Evolutionary conservation across 2,888 invertebrate genomes (phyloP).

Genomic region (Lasioglossum vierecki): DNA sequence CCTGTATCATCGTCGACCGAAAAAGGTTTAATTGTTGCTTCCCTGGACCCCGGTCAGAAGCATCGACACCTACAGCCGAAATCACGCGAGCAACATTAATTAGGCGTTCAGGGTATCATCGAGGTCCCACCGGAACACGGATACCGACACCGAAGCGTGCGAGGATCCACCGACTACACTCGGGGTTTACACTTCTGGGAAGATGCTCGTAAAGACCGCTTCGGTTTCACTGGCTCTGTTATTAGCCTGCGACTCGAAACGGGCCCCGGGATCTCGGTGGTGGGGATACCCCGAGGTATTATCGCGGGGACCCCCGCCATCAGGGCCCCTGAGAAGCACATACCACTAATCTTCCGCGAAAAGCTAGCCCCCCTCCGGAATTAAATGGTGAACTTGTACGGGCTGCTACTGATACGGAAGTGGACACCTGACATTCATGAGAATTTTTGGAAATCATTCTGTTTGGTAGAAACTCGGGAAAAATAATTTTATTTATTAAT

Average conservation of each 20-base stretch:
- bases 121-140: conserved; percentile 17
- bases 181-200: conserved; percentile 83
- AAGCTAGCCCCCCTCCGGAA: conserved; percentile 39
- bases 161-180: conserved; percentile 46
- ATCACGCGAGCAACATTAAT: conserved; percentile 74
- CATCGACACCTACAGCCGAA: conserved; percentile 6
- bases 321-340: conserved; percentile 68
- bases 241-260: conserved; percentile 80
- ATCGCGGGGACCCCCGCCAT: conserved; percentile 74
- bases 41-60: not conserved
- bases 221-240: conserved; percentile 81
- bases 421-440: not conserved
- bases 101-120: conserved; percentile 58
- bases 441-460: not conserved
- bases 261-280: conserved; percentile 69
- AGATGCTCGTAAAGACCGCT: conserved; percentile 83
- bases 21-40: not conserved
- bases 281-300: conserved; percentile 76
- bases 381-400: conserved; percentile 40
- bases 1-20: conserved; percentile 17
- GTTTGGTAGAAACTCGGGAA: not conserved
- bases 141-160: conserved; percentile 14
- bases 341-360: conserved; percentile 74
- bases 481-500: no score
- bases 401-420: not conserved